These are phyloP conservation scores for Fregata magnificens DNA, from an alignment of 2,113 vertebrate genomes.

Conservation along the genomic window DNA sequence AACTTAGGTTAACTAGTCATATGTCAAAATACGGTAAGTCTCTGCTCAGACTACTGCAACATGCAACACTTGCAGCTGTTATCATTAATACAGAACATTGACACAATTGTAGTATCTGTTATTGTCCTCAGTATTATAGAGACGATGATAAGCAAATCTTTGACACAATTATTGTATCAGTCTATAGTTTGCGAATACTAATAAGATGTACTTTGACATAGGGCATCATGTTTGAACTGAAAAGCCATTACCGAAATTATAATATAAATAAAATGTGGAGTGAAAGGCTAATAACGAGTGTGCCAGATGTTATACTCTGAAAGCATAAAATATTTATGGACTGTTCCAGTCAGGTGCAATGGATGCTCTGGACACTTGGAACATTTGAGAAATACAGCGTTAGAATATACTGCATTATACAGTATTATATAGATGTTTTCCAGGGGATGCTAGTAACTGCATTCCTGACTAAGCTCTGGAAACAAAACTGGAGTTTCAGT, in stretches of 20 bases:
- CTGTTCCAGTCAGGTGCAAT: not conserved
- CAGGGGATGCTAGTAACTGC: not conserved
- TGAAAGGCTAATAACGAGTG: not conserved
- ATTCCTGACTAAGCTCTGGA: not conserved
- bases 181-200: not conserved
- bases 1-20: not conserved
- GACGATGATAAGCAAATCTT: slow-evolving; percentile 31
- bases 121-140: not conserved
- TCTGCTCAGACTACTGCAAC: not conserved
- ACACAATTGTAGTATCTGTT: slow-evolving; percentile 2
- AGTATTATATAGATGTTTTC: not conserved
- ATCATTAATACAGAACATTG: slow-evolving; percentile 29
- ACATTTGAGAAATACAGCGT: not conserved
- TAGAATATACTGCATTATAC: slow-evolving; percentile 3
- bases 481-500: not conserved
- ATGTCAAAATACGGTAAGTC: not conserved
- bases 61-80: slow-evolving; percentile 31
- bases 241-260: not conserved
- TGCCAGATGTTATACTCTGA: not conserved
- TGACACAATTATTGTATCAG: slow-evolving; percentile 22
- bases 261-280: not conserved
- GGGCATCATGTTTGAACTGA: not conserved
- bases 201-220: slow-evolving; percentile 19
- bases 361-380: not conserved
- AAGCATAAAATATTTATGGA: slow-evolving; percentile 16